These are phyloP conservation scores for Lasioglossum lativentre DNA, from an alignment of 2,888 invertebrate genomes.

Conservation along the genomic window DNA sequence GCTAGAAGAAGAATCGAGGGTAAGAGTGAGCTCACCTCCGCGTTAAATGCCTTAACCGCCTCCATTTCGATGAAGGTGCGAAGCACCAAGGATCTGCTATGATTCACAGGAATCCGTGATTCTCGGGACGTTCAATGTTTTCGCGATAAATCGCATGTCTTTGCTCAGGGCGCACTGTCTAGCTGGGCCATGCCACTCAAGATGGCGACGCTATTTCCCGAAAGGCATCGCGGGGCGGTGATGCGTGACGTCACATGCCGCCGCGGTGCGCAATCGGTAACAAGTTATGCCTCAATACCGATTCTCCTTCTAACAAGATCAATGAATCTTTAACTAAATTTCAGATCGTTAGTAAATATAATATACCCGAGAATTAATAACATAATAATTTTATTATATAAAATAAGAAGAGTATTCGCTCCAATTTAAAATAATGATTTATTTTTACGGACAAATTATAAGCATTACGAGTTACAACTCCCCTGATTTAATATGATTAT, in stretches of 20 bases:
- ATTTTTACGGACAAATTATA: not conserved
- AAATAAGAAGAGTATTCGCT: not conserved
- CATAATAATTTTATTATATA: not conserved
- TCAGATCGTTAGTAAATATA: no score
- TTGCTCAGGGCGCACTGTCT: slow-evolving; percentile 77
- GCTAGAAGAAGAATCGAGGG: slow-evolving; percentile 68
- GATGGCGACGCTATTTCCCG: slow-evolving; percentile 80
- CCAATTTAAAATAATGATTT: not conserved
- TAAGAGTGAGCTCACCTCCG: slow-evolving; percentile 88
- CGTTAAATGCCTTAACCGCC: slow-evolving; percentile 94
- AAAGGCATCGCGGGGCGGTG: slow-evolving; percentile 73
- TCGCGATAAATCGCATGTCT: slow-evolving; percentile 75
- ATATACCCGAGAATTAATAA: not conserved
- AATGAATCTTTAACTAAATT: slow-evolving; percentile 10
- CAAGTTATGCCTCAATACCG: slow-evolving; percentile 29
- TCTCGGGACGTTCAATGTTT: slow-evolving; percentile 66
- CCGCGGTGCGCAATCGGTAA: slow-evolving; percentile 49
- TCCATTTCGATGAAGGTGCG: slow-evolving; percentile 86
- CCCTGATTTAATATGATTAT: no score
- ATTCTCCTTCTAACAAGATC: no score
- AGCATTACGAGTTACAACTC: not conserved
- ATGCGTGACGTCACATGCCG: slow-evolving; percentile 68
- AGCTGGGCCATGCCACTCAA: slow-evolving; percentile 82
- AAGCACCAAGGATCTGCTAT: slow-evolving; percentile 58
- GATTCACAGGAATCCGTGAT: slow-evolving; percentile 68